phyloP scores from a whole-genome alignment of 1,140 invertebrate genomes.

The Drosophila melanica region DNA sequence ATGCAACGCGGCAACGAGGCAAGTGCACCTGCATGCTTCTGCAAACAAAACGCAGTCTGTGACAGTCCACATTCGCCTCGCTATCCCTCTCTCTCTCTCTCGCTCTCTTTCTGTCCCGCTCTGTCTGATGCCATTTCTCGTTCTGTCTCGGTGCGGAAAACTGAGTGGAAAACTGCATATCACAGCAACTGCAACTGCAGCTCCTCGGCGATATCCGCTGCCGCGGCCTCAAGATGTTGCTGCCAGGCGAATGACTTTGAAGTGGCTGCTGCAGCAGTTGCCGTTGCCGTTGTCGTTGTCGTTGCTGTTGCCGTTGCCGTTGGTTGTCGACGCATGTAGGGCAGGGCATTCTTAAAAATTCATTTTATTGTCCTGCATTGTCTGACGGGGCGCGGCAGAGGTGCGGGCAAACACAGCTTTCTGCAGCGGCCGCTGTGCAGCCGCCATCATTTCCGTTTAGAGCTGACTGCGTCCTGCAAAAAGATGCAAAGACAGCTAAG shows the following conservation, averaged over 20 bases:
- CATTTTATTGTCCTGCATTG: conserved; percentile 82
- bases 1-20: conserved; percentile 54
- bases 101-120: conserved; percentile 13
- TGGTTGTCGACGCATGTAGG: conserved; percentile 70
- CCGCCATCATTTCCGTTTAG: conserved; percentile 82
- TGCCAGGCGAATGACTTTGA: conserved; percentile 76
- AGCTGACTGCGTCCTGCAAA: conserved; percentile 70
- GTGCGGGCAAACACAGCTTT: conserved; percentile 76
- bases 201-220: conserved; percentile 41
- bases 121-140: conserved; percentile 6
- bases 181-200: conserved; percentile 61
- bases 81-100: conserved; percentile 17
- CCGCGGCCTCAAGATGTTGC: conserved; percentile 66
- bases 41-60: conserved; percentile 70
- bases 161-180: conserved; percentile 69
- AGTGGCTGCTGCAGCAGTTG: conserved; percentile 48
- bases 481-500: conserved; percentile 83
- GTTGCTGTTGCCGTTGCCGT: not conserved
- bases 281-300: not conserved
- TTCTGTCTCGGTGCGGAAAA: conserved; percentile 29
- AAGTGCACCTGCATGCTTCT: conserved; percentile 74
- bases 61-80: conserved; percentile 40
- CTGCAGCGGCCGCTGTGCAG: conserved; percentile 67
- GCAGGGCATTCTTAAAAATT: conserved; percentile 81
- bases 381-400: conserved; percentile 56